Percentiles rank a stretch among this genome's conserved stretches.
These are phyloP conservation scores for Hirtodrosophila trivittata DNA, from an alignment of 2,888 invertebrate species.

Conservation along the genomic window DNA sequence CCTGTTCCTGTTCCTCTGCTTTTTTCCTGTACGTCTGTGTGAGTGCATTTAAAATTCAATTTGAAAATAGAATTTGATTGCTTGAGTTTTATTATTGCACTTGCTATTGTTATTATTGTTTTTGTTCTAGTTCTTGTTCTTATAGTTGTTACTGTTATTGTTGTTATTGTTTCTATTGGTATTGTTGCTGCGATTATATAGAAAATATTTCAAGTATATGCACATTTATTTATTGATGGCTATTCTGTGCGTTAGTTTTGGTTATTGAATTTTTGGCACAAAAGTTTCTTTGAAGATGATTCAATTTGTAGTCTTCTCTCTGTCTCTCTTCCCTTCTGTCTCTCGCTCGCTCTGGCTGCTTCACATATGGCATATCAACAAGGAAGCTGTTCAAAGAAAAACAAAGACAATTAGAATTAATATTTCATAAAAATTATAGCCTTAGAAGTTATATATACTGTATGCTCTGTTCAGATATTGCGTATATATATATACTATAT, in stretches of 20 bases:
- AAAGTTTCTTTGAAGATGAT: too few relatives aligned
- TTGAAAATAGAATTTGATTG: constrained; percentile 57
- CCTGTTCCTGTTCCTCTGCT: neutral
- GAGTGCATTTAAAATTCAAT: constrained; percentile 59
- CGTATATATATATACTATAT: too few relatives aligned
- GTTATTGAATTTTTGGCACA: constrained; percentile 9
- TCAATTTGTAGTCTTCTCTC: too few relatives aligned
- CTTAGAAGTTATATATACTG: too few relatives aligned
- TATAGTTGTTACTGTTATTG: neutral
- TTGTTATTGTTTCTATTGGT: constrained; percentile 8
- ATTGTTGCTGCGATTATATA: neutral
- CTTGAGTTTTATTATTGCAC: constrained; percentile 13
- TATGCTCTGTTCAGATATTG: too few relatives aligned
- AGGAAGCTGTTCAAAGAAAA: too few relatives aligned
- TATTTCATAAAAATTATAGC: too few relatives aligned
- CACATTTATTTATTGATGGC: constrained; percentile 49
- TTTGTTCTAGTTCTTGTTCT: constrained; percentile 6
- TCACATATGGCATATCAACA: too few relatives aligned
- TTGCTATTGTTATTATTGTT: constrained; percentile 1
- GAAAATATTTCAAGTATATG: constrained; percentile 25
- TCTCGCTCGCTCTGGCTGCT: too few relatives aligned
- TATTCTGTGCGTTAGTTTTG: constrained; percentile 20
- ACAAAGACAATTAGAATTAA: too few relatives aligned
- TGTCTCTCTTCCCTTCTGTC: too few relatives aligned
- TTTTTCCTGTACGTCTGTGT: constrained; percentile 4